These are phyloP conservation scores for Anhinga rufa DNA, from an alignment of 2,113 vertebrate genomes.

Conservation along the genomic window DNA sequence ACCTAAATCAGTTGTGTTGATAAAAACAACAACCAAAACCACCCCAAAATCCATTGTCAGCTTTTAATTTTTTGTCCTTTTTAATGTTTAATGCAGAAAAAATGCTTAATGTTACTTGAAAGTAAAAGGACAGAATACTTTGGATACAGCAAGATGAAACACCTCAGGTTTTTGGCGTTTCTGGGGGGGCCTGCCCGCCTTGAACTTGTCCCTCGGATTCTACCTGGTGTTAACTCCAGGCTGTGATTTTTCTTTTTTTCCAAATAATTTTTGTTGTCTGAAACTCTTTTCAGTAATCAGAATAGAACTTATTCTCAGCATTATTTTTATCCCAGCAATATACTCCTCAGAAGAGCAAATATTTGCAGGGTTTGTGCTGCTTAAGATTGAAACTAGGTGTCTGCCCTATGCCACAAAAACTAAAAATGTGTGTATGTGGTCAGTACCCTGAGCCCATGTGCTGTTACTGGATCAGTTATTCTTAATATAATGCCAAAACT, in stretches of 20 bases:
- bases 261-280: neutral
- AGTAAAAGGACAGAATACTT: neutral
- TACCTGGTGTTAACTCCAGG: neutral
- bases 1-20: neutral
- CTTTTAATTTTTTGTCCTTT: neutral
- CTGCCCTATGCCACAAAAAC: neutral
- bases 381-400: neutral
- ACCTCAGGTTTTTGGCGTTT: neutral
- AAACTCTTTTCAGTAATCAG: neutral
- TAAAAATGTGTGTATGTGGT: neutral
- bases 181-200: neutral
- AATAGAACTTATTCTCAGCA: neutral
- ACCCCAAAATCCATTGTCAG: neutral
- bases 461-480: neutral
- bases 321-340: neutral
- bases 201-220: neutral
- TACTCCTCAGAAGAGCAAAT: neutral
- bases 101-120: neutral
- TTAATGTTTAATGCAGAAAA: neutral
- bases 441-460: neutral
- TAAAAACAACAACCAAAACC: neutral
- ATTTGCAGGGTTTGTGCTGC: neutral
- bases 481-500: neutral
- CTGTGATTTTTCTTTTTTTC: neutral
- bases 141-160: neutral